Evolutionary conservation across 2,888 invertebrate species (phyloP).

Genomic region (Abrostola tripartita): DNA sequence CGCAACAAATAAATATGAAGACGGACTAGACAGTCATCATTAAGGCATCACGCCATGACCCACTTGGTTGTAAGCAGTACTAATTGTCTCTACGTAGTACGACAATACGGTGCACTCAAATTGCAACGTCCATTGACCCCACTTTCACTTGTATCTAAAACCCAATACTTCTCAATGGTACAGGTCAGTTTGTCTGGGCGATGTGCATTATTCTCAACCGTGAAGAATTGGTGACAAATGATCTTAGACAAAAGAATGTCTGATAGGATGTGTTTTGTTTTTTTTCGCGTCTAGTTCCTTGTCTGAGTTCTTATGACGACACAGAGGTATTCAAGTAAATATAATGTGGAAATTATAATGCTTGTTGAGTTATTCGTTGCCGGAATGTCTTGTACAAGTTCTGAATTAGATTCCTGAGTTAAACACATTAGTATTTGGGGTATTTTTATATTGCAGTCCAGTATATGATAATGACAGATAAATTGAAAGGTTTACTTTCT

Average conservation of each 20-base stretch:
- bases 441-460: too few relatives aligned
- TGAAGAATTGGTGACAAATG: conserved; percentile 17
- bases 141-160: conserved; percentile 41
- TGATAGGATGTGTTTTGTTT: conserved; percentile 13
- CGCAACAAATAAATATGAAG: background rate
- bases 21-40: background rate
- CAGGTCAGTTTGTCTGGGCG: conserved; percentile 27
- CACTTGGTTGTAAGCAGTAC: conserved; percentile 31
- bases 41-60: conserved; percentile 35
- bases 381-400: too few relatives aligned
- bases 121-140: conserved; percentile 31
- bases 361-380: too few relatives aligned
- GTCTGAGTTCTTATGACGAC: background rate
- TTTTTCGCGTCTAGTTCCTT: background rate
- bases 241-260: conserved; percentile 26
- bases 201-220: conserved; percentile 1
- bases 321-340: background rate
- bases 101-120: conserved; percentile 42
- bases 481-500: too few relatives aligned
- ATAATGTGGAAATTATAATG: background rate
- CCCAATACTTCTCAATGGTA: conserved; percentile 8
- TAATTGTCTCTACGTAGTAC: conserved; percentile 32
- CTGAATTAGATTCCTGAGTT: too few relatives aligned
- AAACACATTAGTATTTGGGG: too few relatives aligned
- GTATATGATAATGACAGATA: too few relatives aligned